Evolutionary conservation across 1,140 invertebrate genomes (phyloP).

Genomic region (fruit fly (Drosophila melanogaster)): Release_6_plus_ISO1_MT NT_033777.3:10091001-10091500

Average conservation of each 20-base stretch:
- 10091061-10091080: slow-evolving; percentile 3
- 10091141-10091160: slow-evolving; percentile 98
- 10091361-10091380: slow-evolving; percentile 36
- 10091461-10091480: slow-evolving; percentile 38
- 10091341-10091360: slow-evolving; percentile 39
- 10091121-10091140: slow-evolving; percentile 86
- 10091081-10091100: slow-evolving; percentile 65
- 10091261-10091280: slow-evolving; percentile 7
- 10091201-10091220: slow-evolving; percentile 87
- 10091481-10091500: slow-evolving; percentile 5
- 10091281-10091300: slow-evolving; percentile 41
- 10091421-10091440: slow-evolving; percentile 71
- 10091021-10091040: background rate
- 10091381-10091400: slow-evolving; percentile 37
- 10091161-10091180: slow-evolving; percentile 89
- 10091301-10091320: slow-evolving; percentile 23
- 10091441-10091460: slow-evolving; percentile 63
- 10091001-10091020: slow-evolving; percentile 28
- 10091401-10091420: slow-evolving; percentile 65
- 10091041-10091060: slow-evolving; percentile 15
- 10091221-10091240: slow-evolving; percentile 30
- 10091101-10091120: slow-evolving; percentile 65
- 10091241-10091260: slow-evolving; percentile 16
- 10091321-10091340: slow-evolving; percentile 58
- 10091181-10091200: slow-evolving; percentile 99